Evolutionary conservation across 1,140 invertebrate species (phyloP).

Genomic region (Leptinotarsa texana): DNA sequence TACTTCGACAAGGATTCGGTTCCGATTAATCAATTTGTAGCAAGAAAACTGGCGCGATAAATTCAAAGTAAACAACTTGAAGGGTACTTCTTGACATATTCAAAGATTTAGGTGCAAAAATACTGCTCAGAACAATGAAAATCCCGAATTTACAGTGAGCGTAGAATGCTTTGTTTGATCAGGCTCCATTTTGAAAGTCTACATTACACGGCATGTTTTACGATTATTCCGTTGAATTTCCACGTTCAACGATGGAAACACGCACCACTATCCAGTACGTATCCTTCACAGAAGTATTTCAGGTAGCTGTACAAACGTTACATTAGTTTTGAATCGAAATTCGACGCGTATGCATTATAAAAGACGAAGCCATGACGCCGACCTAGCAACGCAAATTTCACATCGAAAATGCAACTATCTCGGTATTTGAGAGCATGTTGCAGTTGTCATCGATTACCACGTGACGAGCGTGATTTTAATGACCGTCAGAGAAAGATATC

Average conservation of each 20-base stretch:
- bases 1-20: constrained; percentile 27
- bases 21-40: constrained; percentile 47
- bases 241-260: not conserved
- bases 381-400: constrained; percentile 35
- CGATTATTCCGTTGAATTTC: constrained; percentile 7
- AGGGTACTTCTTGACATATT: constrained; percentile 22
- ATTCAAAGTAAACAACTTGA: constrained; percentile 43
- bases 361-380: constrained; percentile 48
- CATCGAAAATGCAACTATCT: constrained; percentile 28
- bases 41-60: constrained; percentile 44
- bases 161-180: constrained; percentile 54
- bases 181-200: constrained; percentile 65
- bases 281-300: not conserved
- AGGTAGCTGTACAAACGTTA: not conserved
- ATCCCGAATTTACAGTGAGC: constrained; percentile 35
- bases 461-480: constrained; percentile 66
- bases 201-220: constrained; percentile 29
- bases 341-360: constrained; percentile 22
- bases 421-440: constrained; percentile 33
- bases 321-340: constrained; percentile 19
- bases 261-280: not conserved
- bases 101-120: constrained; percentile 18
- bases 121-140: constrained; percentile 23
- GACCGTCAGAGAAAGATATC: constrained; percentile 64
- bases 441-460: constrained; percentile 65